Evolutionary conservation across 2,888 invertebrate genomes (phyloP).

Genomic region (Harpagoxenus sublaevis): DNA sequence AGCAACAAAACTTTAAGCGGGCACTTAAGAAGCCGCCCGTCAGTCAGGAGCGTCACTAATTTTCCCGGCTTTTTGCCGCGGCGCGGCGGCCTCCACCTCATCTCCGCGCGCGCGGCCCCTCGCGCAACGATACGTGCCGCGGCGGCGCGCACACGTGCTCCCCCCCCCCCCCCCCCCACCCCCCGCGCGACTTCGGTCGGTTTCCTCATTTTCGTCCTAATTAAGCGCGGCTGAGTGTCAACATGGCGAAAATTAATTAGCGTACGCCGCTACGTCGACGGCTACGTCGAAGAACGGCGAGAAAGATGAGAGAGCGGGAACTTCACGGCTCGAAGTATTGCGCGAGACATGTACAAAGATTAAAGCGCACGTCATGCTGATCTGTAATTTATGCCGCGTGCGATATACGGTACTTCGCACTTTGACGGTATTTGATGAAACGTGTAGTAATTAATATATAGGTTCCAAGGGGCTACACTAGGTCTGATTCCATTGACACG

Average conservation of each 20-base stretch:
- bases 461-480: neutral
- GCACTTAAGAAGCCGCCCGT: constrained; percentile 77
- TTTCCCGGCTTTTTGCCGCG: constrained; percentile 73
- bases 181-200: neutral
- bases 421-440: constrained; percentile 30
- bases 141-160: constrained; percentile 71
- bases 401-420: constrained; percentile 23
- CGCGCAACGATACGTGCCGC: constrained; percentile 51
- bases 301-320: neutral
- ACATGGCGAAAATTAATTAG: constrained; percentile 58
- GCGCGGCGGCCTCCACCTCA: neutral
- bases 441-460: constrained; percentile 27
- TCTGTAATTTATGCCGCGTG: constrained; percentile 25
- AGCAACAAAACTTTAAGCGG: constrained; percentile 80
- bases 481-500: constrained; percentile 1
- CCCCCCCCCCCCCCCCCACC: neutral
- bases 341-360: neutral
- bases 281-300: neutral
- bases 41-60: constrained; percentile 79
- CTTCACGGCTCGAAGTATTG: constrained; percentile 33
- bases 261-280: constrained; percentile 11
- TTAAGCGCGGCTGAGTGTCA: constrained; percentile 44
- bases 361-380: constrained; percentile 37
- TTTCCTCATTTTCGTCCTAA: constrained; percentile 43
- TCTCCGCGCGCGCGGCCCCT: constrained; percentile 37